These are phyloP conservation scores for human (Homo sapiens) DNA, from an alignment of 2,113 vertebrate species.

Conservation along the genomic window DNA sequence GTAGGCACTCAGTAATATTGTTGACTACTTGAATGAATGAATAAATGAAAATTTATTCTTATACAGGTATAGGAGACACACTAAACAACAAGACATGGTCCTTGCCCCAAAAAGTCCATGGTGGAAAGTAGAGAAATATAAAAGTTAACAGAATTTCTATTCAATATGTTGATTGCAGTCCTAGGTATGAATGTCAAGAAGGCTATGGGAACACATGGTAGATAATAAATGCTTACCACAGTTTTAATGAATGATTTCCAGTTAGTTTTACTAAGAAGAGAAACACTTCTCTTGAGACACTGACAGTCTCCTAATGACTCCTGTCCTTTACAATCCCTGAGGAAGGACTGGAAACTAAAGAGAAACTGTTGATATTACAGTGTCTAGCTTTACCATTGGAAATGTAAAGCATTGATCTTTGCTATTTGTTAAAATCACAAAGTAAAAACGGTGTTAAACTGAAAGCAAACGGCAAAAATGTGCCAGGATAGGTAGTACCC, in stretches of 20 bases:
- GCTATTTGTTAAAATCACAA: slow-evolving; percentile 40
- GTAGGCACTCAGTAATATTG: not conserved
- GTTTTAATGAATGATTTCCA: not conserved
- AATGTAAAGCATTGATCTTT: not conserved
- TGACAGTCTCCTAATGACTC: slow-evolving; percentile 4
- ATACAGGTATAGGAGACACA: not conserved
- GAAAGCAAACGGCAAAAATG: slow-evolving; percentile 13
- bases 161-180: not conserved
- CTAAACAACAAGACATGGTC: not conserved
- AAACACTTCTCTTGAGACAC: not conserved
- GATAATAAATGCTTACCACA: slow-evolving; percentile 13
- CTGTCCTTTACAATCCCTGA: not conserved
- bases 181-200: not conserved
- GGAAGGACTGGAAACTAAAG: not conserved
- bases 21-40: not conserved
- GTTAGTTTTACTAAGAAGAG: slow-evolving; percentile 34
- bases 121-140: not conserved
- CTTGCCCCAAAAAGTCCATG: not conserved
- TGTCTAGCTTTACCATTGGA: not conserved
- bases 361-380: not conserved
- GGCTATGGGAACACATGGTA: not conserved
- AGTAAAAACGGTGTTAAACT: slow-evolving; percentile 25
- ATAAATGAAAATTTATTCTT: not conserved
- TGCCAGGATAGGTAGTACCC: not conserved
- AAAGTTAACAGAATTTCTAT: slow-evolving; percentile 40